Evolutionary conservation across 2,888 invertebrate species (phyloP), one percentile per base, ranked within the genome.

Genomic region (Fissipunctia ypsillon): DNA sequence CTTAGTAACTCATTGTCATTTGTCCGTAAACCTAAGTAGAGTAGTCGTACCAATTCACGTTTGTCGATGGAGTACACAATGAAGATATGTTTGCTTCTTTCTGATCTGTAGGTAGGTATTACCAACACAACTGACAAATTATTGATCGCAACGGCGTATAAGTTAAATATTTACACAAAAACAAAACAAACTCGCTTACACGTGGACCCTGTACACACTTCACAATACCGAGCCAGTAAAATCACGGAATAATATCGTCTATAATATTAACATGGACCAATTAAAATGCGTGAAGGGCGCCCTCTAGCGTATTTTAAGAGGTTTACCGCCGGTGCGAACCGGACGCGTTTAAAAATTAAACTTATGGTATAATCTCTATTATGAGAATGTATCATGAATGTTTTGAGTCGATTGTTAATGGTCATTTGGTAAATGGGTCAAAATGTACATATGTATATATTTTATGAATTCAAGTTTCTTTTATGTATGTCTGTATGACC

Each of bases 261-360:
- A 86, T 89, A 89, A 90, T 91, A 91, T 93, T 92, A 89, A 91
- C 89, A 86, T 78, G 80, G 83, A 66, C 88, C 89, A 90, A 91
- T 93, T 91, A 92, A 91, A 92, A 91, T 90, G 88, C 88, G 87
- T 83, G 84, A 85, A 83, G 57, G 83, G 87, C 78, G 85, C 87
- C 83, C 87, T 84, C 87, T 91, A 86, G 85, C 86, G 84, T 83
- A 87, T 85, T 89, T 88, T 89, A 88, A 88, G 86, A 88, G 87
- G 81, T 87, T 90, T 88, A 89, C 76, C 74, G 74, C 70, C 73
- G 77, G 81, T 70, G 81, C 87, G 88, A 87, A 67, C 86, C 86
- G 85, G 84, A 78, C 68, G 89, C 83, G 81, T 85, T 93, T 88
- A 92, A 91, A 91, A 92, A 91, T 92, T 90, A 83, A 91, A 88